A percentile compares a stretch with the other conserved stretches of the same genome.
Evolutionary conservation across 2,888 invertebrate genomes (phyloP).

Genomic region (Aelia acuminata): DNA sequence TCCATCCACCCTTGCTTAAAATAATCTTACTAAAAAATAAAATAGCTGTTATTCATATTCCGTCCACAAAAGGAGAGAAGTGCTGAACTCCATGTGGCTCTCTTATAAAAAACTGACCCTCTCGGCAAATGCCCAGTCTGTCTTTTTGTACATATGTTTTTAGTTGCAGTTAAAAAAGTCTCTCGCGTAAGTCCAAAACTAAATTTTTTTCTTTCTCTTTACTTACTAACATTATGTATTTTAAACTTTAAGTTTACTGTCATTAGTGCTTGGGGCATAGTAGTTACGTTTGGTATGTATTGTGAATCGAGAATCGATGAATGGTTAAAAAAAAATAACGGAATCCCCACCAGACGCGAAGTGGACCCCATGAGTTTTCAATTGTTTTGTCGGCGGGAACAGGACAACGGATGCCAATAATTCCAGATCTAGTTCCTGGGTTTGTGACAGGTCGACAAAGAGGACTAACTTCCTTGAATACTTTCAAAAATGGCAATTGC

Average conservation of each 20-base stretch:
- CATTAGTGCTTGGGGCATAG: too few species aligned
- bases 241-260: neutral
- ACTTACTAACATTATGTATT: too few species aligned
- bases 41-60: too few species aligned
- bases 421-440: slow-evolving; percentile 42
- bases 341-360: neutral
- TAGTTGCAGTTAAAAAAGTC: neutral
- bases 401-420: slow-evolving; percentile 50
- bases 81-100: too few species aligned
- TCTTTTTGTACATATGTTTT: too few species aligned
- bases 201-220: too few species aligned
- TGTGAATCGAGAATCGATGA: neutral
- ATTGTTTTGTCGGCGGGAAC: slow-evolving; percentile 33
- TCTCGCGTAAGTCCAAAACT: neutral
- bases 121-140: too few species aligned
- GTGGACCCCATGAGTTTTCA: slow-evolving; percentile 25
- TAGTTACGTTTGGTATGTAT: neutral
- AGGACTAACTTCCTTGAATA: slow-evolving; percentile 7
- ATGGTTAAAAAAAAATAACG: neutral
- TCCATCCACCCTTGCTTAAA: too few species aligned
- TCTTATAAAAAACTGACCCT: too few species aligned
- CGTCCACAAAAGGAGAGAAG: too few species aligned
- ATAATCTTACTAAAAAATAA: too few species aligned
- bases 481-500: slow-evolving; percentile 10
- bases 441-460: slow-evolving; percentile 50